Conservation (phyloP, 2,797 vertebrate genomes). For the Ciconia nigra region DNA sequence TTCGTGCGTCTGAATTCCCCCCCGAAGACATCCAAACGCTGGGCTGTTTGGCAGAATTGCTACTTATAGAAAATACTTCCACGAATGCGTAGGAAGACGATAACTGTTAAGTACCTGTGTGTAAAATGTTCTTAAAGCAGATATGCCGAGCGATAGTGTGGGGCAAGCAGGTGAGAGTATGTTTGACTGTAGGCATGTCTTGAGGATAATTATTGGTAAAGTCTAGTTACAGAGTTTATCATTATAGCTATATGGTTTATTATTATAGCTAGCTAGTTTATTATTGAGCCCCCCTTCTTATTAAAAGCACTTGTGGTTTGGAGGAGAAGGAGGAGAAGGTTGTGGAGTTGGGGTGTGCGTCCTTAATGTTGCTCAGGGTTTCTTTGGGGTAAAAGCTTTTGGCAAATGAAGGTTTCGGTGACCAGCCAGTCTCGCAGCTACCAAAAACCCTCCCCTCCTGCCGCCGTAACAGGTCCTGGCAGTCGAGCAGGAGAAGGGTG, state of each 20-base stretch:
- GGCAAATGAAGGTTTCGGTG: neutral
- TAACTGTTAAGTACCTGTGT: constrained; percentile 29
- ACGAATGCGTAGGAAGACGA: neutral
- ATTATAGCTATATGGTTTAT: neutral
- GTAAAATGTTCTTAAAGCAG: constrained; percentile 18
- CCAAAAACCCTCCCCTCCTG: neutral
- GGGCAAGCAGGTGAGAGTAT: neutral
- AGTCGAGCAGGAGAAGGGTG: neutral
- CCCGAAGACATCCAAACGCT: constrained; percentile 72
- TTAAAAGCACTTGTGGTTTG: neutral
- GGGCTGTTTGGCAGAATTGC: constrained; percentile 58
- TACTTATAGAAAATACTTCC: constrained; percentile 30
- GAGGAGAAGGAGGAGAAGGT: neutral
- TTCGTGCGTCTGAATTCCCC: constrained; percentile 76
- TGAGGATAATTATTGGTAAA: neutral
- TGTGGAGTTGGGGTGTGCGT: neutral
- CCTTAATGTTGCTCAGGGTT: neutral
- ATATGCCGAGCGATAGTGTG: neutral
- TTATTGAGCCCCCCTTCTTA: neutral
- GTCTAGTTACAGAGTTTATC: neutral
- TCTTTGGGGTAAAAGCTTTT: neutral
- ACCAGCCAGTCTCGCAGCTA: neutral
- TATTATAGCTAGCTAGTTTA: neutral
- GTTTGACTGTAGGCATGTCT: neutral
- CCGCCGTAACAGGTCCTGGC: neutral